Conservation (phyloP, 2,113 vertebrate species). For the Perccottus glenii region DNA sequence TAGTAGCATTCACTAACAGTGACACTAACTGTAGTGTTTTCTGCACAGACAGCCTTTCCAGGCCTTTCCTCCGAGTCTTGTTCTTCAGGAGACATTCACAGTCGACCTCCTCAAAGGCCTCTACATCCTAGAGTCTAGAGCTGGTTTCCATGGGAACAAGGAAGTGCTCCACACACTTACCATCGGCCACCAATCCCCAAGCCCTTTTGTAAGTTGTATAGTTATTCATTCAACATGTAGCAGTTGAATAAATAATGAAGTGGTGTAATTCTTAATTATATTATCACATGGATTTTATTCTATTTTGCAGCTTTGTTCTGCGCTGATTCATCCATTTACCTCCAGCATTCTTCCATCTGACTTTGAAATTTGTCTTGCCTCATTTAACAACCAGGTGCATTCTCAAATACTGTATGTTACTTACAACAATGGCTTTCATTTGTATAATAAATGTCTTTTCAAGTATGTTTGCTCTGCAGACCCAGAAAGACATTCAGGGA, state of each 20-base stretch:
- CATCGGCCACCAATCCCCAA: conserved; percentile 78
- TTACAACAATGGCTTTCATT: background rate
- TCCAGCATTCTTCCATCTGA: conserved; percentile 75
- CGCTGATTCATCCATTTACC: conserved; percentile 81
- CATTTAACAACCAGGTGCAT: conserved; percentile 72
- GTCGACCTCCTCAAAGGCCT: conserved; percentile 73
- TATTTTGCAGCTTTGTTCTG: conserved; percentile 80
- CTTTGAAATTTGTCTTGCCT: conserved; percentile 79
- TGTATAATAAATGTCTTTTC: background rate
- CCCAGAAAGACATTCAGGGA: conserved; percentile 71
- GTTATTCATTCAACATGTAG: background rate
- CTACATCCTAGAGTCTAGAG: conserved; percentile 85
- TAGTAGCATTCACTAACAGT: conserved; percentile 3
- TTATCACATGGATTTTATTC: background rate
- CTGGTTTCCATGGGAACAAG: conserved; percentile 70
- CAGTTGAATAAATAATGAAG: background rate
- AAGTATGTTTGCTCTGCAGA: conserved; percentile 57
- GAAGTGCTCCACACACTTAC: conserved; percentile 83
- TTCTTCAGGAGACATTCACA: conserved; percentile 85
- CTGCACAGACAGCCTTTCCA: conserved; percentile 83
- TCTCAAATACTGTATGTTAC: background rate
- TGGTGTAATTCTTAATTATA: background rate
- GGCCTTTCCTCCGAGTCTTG: conserved; percentile 76
- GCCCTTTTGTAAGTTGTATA: conserved; percentile 80
- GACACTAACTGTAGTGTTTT: background rate